Evolutionary conservation across 1,140 invertebrate genomes (phyloP).

Genomic region (Antheraea pernyi): DNA sequence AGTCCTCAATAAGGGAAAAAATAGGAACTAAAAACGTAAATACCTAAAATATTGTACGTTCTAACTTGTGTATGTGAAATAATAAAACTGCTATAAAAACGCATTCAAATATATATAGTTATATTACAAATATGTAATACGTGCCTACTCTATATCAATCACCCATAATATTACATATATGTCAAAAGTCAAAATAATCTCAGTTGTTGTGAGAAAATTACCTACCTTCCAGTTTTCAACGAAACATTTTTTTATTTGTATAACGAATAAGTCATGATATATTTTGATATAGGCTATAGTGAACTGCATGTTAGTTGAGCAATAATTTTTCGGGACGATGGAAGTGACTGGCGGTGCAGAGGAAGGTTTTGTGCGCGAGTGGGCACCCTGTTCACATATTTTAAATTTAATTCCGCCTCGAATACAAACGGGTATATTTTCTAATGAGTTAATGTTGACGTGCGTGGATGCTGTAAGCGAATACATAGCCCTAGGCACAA

Average conservation of each 20-base stretch:
- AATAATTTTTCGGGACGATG: conserved; percentile 36
- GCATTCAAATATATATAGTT: too few species aligned
- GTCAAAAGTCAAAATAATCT: too few species aligned
- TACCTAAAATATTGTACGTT: too few species aligned
- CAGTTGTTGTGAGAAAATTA: too few species aligned
- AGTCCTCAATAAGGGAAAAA: too few species aligned
- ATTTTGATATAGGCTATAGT: conserved; percentile 3
- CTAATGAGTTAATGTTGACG: conserved; percentile 88
- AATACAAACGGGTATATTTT: conserved; percentile 89
- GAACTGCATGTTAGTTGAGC: background rate
- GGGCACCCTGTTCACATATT: conserved; percentile 88
- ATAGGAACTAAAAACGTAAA: too few species aligned
- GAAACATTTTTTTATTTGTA: background rate
- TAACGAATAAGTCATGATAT: conserved; percentile 8
- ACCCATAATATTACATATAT: too few species aligned
- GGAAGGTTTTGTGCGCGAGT: conserved; percentile 86
- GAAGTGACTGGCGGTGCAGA: conserved; percentile 78
- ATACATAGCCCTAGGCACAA: conserved; percentile 91
- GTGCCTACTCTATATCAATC: too few species aligned
- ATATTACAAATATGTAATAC: too few species aligned
- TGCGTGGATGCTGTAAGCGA: conserved; percentile 90
- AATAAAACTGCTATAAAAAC: too few species aligned
- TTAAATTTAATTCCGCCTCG: conserved; percentile 89
- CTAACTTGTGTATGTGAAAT: too few species aligned
- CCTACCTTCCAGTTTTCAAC: too few species aligned